These are phyloP conservation scores for Muscidifurax raptorellus DNA, from an alignment of 1,140 invertebrate species.

Conservation along the genomic window DNA sequence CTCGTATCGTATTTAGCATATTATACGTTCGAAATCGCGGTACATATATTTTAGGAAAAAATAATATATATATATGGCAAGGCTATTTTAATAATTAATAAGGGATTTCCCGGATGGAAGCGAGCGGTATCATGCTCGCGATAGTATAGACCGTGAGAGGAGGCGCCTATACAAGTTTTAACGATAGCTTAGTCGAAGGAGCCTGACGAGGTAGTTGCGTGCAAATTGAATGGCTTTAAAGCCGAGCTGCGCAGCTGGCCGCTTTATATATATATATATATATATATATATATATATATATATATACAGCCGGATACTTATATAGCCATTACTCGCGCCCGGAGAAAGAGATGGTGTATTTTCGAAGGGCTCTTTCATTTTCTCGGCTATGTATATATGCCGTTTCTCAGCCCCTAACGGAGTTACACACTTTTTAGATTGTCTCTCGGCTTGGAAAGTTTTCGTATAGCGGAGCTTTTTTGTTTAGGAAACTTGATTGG, in stretches of 20 bases:
- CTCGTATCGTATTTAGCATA: no score
- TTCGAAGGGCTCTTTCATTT: constrained; percentile 2
- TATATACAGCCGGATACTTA: constrained; percentile 8
- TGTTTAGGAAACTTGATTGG: not conserved
- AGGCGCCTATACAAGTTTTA: constrained; percentile 32
- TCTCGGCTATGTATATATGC: not conserved
- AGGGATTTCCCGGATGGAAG: not conserved
- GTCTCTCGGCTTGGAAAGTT: not conserved
- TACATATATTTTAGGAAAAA: not conserved
- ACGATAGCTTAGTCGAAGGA: constrained; percentile 23
- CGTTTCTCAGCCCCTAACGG: not conserved
- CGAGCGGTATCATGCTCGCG: not conserved
- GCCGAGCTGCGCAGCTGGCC: not conserved
- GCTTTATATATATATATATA: no score
- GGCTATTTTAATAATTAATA: constrained; percentile 27
- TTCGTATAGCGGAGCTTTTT: not conserved
- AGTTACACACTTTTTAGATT: not conserved
- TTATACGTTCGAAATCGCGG: no score
- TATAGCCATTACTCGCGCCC: not conserved
- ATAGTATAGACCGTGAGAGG: not conserved
- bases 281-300: no score
- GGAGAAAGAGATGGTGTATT: not conserved
- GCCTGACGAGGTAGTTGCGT: constrained; percentile 35
- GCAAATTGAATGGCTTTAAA: constrained; percentile 44
- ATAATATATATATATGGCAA: no score